A percentile compares a stretch with the other conserved stretches of the same genome.
These are phyloP conservation scores for Synergus gifuensis DNA, from an alignment of 2,888 invertebrate genomes.

Conservation along the genomic window DNA sequence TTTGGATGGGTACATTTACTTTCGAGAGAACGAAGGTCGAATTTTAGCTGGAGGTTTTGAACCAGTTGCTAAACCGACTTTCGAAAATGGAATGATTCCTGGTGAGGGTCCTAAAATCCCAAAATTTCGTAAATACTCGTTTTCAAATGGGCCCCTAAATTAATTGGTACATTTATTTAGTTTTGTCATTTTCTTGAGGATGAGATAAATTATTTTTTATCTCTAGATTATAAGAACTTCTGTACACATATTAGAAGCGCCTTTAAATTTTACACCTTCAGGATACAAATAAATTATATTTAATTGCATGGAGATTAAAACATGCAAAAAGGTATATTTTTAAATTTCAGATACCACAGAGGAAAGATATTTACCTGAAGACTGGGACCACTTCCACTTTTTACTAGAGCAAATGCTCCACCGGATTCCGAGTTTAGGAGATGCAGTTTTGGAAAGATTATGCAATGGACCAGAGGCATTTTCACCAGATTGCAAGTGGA, in stretches of 20 bases:
- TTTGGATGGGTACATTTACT: slow-evolving; percentile 92
- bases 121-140: too few relatives aligned
- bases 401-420: slow-evolving; percentile 91
- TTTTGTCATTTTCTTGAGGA: not conserved
- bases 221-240: too few relatives aligned
- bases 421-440: slow-evolving; percentile 88
- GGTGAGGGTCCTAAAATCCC: slow-evolving; percentile 71
- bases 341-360: slow-evolving; percentile 79
- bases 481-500: slow-evolving; percentile 97
- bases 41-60: slow-evolving; percentile 95
- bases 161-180: not conserved
- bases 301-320: not conserved
- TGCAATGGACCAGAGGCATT: slow-evolving; percentile 96
- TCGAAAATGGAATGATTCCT: slow-evolving; percentile 86
- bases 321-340: not conserved
- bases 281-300: too few relatives aligned
- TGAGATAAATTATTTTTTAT: too few relatives aligned
- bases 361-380: slow-evolving; percentile 87
- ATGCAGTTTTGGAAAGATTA: slow-evolving; percentile 88
- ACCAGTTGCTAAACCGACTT: slow-evolving; percentile 93
- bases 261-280: too few relatives aligned
- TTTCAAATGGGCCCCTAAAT: too few relatives aligned
- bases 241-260: too few relatives aligned
- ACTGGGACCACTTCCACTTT: slow-evolving; percentile 98
- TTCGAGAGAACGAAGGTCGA: slow-evolving; percentile 91